phyloP scores from a whole-genome alignment of 2,888 invertebrate genomes.

The Thereva unica region DNA sequence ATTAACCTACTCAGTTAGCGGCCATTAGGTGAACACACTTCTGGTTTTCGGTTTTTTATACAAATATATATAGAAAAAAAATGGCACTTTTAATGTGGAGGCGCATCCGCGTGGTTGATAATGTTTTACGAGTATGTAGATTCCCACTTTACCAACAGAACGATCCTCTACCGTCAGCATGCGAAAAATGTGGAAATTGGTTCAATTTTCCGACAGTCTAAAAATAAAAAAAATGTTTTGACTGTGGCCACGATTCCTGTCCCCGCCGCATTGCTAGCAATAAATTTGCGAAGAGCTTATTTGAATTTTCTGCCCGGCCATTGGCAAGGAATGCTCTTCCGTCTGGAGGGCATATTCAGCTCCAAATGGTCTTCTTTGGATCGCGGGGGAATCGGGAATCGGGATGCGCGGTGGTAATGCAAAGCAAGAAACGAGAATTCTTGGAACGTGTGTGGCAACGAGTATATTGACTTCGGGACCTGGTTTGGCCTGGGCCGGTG shows the following conservation, averaged over 20 bases:
- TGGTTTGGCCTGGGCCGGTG: slow-evolving; percentile 36
- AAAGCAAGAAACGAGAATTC: slow-evolving; percentile 45
- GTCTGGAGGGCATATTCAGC: slow-evolving; percentile 31
- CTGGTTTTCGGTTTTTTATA: too few species aligned
- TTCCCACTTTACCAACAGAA: too few species aligned
- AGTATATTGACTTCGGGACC: slow-evolving; percentile 46
- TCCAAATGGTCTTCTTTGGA: slow-evolving; percentile 23
- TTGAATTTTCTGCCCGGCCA: slow-evolving; percentile 29
- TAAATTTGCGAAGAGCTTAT: slow-evolving; percentile 16
- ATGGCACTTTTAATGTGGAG: too few species aligned
- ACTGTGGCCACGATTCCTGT: slow-evolving; percentile 11
- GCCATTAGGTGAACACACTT: too few species aligned
- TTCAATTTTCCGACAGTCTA: slow-evolving; percentile 18
- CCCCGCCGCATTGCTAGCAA: slow-evolving; percentile 12
- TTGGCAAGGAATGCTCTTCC: slow-evolving; percentile 28
- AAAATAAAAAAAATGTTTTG: slow-evolving; percentile 26
- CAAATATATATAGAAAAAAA: too few species aligned
- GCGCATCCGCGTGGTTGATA: too few species aligned
- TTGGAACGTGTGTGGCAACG: slow-evolving; percentile 45
- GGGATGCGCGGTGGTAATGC: slow-evolving; percentile 39
- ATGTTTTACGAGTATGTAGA: too few species aligned
- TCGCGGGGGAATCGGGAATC: slow-evolving; percentile 19
- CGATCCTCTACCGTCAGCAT: background rate
- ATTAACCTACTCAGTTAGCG: too few species aligned
- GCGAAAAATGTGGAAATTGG: slow-evolving; percentile 21